Conservation (phyloP, 1,140 invertebrate species). For the Babylonia areolata region DNA sequence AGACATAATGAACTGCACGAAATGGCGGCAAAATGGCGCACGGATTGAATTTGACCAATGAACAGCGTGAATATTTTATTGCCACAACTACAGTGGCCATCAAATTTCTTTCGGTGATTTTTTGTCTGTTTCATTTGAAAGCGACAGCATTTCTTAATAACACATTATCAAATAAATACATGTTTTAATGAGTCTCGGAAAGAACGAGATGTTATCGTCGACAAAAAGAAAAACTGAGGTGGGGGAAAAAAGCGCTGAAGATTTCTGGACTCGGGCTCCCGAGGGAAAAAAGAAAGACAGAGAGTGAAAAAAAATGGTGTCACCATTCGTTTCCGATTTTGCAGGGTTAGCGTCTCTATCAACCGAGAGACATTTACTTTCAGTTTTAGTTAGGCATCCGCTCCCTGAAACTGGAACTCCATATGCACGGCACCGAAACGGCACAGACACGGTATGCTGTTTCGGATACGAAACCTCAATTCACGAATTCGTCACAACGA, state of each 20-base stretch:
- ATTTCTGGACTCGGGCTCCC: background rate
- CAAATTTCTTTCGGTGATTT: background rate
- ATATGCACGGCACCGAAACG: too few species aligned
- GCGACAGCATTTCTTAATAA: background rate
- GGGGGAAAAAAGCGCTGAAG: background rate
- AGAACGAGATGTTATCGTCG: background rate
- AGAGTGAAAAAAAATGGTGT: too few species aligned
- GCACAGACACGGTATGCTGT: too few species aligned
- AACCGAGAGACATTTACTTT: too few species aligned
- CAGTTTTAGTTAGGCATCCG: too few species aligned
- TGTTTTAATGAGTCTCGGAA: background rate
- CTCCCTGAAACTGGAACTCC: too few species aligned
- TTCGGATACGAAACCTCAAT: too few species aligned
- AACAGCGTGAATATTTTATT: slow-evolving; percentile 26
- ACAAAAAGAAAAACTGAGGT: too few species aligned
- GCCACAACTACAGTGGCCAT: background rate
- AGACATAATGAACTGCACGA: slow-evolving; percentile 61
- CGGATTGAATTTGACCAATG: slow-evolving; percentile 55
- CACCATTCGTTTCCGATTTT: too few species aligned
- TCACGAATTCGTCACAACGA: too few species aligned
- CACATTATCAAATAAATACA: background rate
- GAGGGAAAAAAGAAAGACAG: too few species aligned
- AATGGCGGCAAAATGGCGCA: slow-evolving; percentile 67
- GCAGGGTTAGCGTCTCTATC: too few species aligned
- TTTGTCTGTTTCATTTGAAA: background rate